Base-by-base conservation (phyloP, 2,797 vertebrate genomes). In the Enteromius radiatus region DNA sequence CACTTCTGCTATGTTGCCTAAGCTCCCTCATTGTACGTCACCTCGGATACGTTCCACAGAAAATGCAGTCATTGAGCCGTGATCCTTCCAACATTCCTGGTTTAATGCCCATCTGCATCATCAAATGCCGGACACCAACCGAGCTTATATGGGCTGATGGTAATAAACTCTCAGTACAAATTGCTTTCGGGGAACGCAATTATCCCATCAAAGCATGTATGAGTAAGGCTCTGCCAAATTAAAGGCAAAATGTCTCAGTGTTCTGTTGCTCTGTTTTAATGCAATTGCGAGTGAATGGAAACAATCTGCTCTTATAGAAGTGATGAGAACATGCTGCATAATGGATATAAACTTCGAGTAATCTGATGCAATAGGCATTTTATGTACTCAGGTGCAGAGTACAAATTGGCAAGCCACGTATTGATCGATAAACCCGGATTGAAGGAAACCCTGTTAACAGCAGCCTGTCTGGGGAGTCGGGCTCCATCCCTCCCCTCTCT, bases 401-500 rank as follows among this genome's bases (percentile, higher is more conserved):
- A 83, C 74, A 78, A 83, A 77, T 83, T 83, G 81, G 54, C 81
- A 70, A 77, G 41, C 64, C 81, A 77, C 2, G 52, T 70, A 83
- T 83, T 70, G 81, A 83, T 83, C 75, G 75, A 77, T 69, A 77
- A 77, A 54, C 23, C 74, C 49, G 21, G 81, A 83, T 59, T 83
- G 81, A 83, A 83, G 81, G 81, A 77, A 83, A 83, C 81, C 81
- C 81, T 83, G 74, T 83, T 83, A 83, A 83, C 75, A 83, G 81
- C 47, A 76, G 67, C 38, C 73, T 77, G 49, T 64, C 71, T 70
- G 56, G 63, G 74, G 77, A 81, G 49, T 65, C 56, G 31, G 76
- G 68, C 67, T 56, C 65, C 73, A 67, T 59, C 56, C 84, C 43
- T 52, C 69, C 82, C 43, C 36, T 69, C 80, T 85, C 88, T 88